These are phyloP conservation scores for Elgaria multicarinata DNA, from an alignment of 2,113 vertebrate species.

Conservation along the genomic window DNA sequence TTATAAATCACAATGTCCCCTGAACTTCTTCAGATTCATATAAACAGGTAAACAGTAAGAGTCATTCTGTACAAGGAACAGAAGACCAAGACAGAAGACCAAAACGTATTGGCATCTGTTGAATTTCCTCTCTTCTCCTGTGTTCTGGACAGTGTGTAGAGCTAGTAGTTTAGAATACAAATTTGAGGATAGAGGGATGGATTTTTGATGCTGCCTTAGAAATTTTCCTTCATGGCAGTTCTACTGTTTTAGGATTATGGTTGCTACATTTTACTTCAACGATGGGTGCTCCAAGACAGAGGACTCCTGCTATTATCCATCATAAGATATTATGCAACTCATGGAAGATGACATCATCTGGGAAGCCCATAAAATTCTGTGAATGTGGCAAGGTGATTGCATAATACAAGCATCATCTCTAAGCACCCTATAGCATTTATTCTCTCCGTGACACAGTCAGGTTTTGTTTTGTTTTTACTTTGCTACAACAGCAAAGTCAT, in stretches of 20 bases:
- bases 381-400: too few relatives aligned
- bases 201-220: not conserved
- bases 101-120: not conserved
- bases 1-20: too few relatives aligned
- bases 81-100: not conserved
- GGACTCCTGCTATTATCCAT: not conserved
- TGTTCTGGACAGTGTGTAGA: constrained; percentile 6
- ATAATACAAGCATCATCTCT: not conserved
- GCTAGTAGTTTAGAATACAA: not conserved
- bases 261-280: not conserved
- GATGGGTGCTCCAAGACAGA: not conserved
- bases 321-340: too few relatives aligned
- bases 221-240: not conserved
- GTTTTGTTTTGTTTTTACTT: not conserved
- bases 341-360: too few relatives aligned
- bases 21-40: not conserved
- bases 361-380: not conserved
- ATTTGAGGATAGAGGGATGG: not conserved
- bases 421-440: not conserved
- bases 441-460: not conserved
- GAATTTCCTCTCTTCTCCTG: not conserved
- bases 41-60: not conserved
- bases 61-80: not conserved
- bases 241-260: not conserved
- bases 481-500: not conserved